Base-by-base conservation (phyloP, 2,888 invertebrate genomes). In the Drosophila acutilabella region DNA sequence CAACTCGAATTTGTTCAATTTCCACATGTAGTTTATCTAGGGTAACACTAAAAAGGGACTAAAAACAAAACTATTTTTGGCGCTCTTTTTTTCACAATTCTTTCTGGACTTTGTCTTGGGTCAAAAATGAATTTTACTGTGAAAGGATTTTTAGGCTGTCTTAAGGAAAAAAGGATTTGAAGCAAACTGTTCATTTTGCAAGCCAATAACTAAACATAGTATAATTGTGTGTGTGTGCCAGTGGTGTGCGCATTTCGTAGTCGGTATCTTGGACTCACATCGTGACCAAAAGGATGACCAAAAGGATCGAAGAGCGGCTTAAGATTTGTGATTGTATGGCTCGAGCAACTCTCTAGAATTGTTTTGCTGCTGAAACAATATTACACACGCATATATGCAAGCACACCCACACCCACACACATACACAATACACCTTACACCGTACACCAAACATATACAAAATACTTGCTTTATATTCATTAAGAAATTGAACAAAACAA, bases 201-300 rank as follows among this genome's bases (percentile, higher is more conserved):
- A 85, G 78, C 80, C 82, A 81, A 66, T 71, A 81, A 74, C 75
- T 64, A 60, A 60, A 30, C 30, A 33, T 51, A 52, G 51, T 67
- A 40, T 33, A 20, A 18, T 48, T 33, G 23, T 33, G 51, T 47
- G 44, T 30, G 30, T 51, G 58, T 53, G 58, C 48, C 58, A 38
- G 26, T 44, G 40, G 33, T 78, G 40, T 78, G 83, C 74, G 87
- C 83, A 86, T 84, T 84, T 84, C 79, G 87, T 86, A 81, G 83
- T 75, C 65, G 58, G 58, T 86, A 84, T 84, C 83, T 86, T 52
- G 41, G 65, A 73, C 65, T 74, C 67, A 67, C 79, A 86, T 81
- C 83, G 62, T 59, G 71, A 71, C 40, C 67, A 64, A 36, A 26
- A 42, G 68, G 62, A 62, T 41, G 60, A 61, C 59, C 56, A 44